Conservation (phyloP, 2,888 invertebrate species). For the Acrobasis repandana region DNA sequence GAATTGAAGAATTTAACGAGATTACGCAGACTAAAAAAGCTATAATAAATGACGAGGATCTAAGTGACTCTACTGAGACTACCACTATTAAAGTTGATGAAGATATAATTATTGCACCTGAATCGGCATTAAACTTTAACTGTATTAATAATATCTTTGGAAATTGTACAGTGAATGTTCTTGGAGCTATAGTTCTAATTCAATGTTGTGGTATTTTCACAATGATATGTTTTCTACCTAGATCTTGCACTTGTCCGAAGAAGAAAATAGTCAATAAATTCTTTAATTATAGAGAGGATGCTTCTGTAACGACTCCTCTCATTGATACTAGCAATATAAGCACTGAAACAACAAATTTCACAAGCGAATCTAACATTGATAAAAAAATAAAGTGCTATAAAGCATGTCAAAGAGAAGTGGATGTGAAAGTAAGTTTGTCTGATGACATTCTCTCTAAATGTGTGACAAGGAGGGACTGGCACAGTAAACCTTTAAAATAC, state of each 20-base stretch:
- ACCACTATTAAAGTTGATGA: too few relatives aligned
- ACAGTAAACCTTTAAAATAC: conserved; percentile 44
- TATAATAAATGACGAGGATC: not conserved
- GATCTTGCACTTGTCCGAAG: conserved; percentile 42
- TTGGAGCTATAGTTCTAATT: conserved; percentile 45
- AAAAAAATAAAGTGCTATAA: conserved; percentile 68
- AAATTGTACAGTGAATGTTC: conserved; percentile 43
- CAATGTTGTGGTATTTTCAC: conserved; percentile 61
- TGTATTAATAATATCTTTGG: conserved; percentile 30
- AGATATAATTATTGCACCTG: not conserved
- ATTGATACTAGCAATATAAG: conserved; percentile 63
- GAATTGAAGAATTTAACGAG: too few relatives aligned
- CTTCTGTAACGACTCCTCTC: conserved; percentile 67
- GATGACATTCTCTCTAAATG: conserved; percentile 74
- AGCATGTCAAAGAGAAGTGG: conserved; percentile 57
- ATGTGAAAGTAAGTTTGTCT: conserved; percentile 58
- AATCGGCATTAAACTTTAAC: not conserved
- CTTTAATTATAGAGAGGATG: conserved; percentile 64
- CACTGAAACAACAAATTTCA: conserved; percentile 61
- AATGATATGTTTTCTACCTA: conserved; percentile 52
- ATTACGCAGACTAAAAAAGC: not conserved
- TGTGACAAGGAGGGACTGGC: conserved; percentile 66
- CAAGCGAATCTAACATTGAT: conserved; percentile 59
- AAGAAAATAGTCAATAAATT: conserved; percentile 54
- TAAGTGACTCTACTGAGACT: too few relatives aligned